These are phyloP conservation scores for Pampus argenteus DNA, from an alignment of 2,797 vertebrate genomes.

Conservation along the genomic window DNA sequence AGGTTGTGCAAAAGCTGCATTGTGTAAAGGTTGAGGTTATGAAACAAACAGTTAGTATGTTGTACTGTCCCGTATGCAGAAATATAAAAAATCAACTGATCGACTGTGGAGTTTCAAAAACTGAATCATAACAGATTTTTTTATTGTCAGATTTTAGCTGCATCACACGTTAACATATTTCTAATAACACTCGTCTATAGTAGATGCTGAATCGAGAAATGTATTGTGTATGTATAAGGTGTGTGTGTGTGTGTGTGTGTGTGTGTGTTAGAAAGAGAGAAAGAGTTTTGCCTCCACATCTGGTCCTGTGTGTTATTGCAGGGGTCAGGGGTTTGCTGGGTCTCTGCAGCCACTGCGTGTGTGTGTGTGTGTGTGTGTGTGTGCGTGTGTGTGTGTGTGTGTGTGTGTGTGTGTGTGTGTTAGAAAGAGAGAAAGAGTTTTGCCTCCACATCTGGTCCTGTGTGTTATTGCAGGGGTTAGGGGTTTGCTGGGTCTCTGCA, in stretches of 20 bases:
- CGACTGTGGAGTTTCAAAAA: neutral
- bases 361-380: conserved; percentile 19
- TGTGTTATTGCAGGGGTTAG: no score
- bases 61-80: no score
- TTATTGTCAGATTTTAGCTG: neutral
- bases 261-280: no score
- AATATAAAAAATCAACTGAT: no score
- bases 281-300: conserved; percentile 50
- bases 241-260: neutral
- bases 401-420: conserved; percentile 8
- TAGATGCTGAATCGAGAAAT: neutral
- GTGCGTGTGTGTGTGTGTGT: conserved; percentile 31
- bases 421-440: no score
- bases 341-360: conserved; percentile 27
- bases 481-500: no score
- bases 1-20: no score
- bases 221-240: neutral
- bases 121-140: neutral
- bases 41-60: no score
- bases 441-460: no score
- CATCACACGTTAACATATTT: neutral
- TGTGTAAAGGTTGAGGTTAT: no score
- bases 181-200: neutral
- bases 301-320: conserved; percentile 51
- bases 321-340: conserved; percentile 53